phyloP scores from a whole-genome alignment of 2,797 vertebrate species.

The Pteropus rufus region DNA sequence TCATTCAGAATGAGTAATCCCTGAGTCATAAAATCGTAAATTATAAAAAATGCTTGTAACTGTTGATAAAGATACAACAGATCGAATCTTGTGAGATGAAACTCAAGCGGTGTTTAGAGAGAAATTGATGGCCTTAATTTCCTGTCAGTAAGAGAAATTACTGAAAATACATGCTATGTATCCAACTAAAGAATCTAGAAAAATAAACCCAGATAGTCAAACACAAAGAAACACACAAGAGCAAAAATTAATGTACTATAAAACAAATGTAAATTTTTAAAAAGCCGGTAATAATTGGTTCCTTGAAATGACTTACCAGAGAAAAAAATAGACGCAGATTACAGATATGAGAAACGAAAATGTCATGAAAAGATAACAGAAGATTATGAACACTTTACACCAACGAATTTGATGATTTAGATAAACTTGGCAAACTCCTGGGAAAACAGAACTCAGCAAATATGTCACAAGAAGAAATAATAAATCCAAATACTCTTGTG shows the following conservation, averaged over 20 bases:
- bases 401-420: background rate
- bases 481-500: background rate
- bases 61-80: background rate
- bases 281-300: background rate
- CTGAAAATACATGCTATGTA: background rate
- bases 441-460: background rate
- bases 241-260: background rate
- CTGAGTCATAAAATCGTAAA: background rate
- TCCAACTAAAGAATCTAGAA: background rate
- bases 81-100: background rate
- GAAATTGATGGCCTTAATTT: background rate
- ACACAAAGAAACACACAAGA: background rate
- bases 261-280: background rate
- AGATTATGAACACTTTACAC: background rate
- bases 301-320: background rate
- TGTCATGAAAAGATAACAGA: background rate
- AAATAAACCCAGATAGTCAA: background rate
- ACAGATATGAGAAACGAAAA: background rate
- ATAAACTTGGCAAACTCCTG: background rate
- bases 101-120: background rate
- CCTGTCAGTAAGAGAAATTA: background rate
- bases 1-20: background rate
- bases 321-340: background rate
- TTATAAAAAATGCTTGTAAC: background rate
- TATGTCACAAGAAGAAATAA: background rate